Conservation (phyloP, 2,113 vertebrate species). For the Cryptotis parvus region DNA sequence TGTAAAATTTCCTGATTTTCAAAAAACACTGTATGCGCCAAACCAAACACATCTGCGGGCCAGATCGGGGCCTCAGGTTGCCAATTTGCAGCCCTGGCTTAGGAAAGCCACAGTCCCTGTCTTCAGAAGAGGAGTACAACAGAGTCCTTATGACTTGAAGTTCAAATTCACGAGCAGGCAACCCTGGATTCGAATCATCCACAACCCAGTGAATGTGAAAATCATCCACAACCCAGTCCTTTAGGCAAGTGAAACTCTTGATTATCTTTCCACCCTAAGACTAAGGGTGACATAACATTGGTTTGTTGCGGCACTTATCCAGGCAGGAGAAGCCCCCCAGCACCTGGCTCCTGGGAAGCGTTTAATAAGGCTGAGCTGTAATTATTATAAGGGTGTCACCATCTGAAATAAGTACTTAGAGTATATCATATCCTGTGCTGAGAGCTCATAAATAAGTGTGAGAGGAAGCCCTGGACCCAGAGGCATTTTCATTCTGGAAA, state of each 20-base stretch:
- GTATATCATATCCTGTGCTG: not conserved
- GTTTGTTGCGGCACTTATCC: not conserved
- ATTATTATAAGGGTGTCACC: not conserved
- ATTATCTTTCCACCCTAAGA: not conserved
- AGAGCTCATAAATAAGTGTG: not conserved
- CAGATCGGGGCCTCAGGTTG: conserved; percentile 41
- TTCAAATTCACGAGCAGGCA: not conserved
- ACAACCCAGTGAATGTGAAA: not conserved
- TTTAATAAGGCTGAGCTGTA: not conserved
- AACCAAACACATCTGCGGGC: conserved; percentile 58
- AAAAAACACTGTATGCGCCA: conserved; percentile 45
- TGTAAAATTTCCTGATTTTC: conserved; percentile 65
- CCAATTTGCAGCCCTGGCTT: conserved; percentile 32
- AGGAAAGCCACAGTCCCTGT: conserved; percentile 45
- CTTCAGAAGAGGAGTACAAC: not conserved
- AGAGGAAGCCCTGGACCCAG: conserved; percentile 17
- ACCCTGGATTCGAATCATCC: conserved; percentile 3
- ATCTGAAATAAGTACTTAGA: not conserved
- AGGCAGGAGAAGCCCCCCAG: not conserved
- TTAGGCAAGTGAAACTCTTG: not conserved
- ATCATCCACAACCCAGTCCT: not conserved
- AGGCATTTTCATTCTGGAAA: conserved; percentile 28
- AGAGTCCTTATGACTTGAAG: not conserved
- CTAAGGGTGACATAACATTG: not conserved
- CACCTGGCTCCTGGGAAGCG: not conserved